Percentiles rank a stretch among this genome's conserved stretches.
Evolutionary conservation across 2,888 invertebrate species (phyloP).

Genomic region (Chrysomela aeneicollis): DNA sequence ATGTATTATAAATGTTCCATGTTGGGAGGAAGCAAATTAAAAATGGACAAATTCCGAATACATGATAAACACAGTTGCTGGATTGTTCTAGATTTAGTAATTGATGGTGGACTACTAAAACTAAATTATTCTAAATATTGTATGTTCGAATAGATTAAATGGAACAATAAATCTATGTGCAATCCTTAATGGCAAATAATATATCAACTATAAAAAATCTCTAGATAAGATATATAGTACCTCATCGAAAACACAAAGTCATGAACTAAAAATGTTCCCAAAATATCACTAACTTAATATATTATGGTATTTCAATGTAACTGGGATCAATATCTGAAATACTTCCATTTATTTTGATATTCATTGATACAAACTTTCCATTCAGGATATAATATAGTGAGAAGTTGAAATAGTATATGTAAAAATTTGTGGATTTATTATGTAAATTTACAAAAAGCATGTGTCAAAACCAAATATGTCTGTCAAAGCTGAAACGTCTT

Average conservation of each 20-base stretch:
- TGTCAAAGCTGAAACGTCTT: neutral
- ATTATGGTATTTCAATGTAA: too few relatives aligned
- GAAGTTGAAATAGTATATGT: neutral
- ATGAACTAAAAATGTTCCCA: too few relatives aligned
- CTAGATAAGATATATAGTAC: too few relatives aligned
- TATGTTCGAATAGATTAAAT: neutral
- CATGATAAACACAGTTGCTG: neutral
- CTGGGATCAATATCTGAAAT: too few relatives aligned
- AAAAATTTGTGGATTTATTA: too few relatives aligned
- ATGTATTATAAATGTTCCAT: conserved; percentile 46
- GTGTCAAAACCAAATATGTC: neutral
- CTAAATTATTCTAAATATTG: neutral
- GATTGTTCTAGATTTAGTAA: neutral
- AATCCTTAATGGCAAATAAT: neutral
- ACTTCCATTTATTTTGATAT: too few relatives aligned
- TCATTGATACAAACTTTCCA: too few relatives aligned
- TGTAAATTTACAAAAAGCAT: neutral
- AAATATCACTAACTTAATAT: too few relatives aligned
- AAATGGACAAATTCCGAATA: neutral
- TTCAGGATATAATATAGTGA: too few relatives aligned
- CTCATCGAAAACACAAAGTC: too few relatives aligned
- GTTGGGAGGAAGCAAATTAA: conserved; percentile 33
- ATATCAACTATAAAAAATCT: neutral
- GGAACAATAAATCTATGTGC: neutral
- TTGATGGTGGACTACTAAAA: neutral